Evolutionary conservation across 2,888 invertebrate species (phyloP).

Genomic region (Scaptodrosophila latifasciaeformis): DNA sequence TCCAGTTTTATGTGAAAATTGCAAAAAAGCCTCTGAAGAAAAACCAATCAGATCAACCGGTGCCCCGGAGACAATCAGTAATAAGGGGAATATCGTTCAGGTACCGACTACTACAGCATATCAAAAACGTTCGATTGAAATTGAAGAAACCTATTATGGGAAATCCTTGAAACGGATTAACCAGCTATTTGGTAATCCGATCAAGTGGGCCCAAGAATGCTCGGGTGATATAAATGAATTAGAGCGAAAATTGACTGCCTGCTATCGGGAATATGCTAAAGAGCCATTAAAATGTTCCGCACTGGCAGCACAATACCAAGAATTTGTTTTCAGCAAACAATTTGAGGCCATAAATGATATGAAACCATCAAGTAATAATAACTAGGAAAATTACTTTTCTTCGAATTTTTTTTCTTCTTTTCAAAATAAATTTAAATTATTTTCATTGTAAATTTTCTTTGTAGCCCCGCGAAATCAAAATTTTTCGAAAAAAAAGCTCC

Average conservation of each 20-base stretch:
- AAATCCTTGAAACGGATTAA: conserved; percentile 43
- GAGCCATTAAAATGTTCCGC: conserved; percentile 42
- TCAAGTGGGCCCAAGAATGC: conserved; percentile 39
- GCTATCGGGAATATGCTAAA: conserved; percentile 37
- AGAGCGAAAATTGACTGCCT: conserved; percentile 36
- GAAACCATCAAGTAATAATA: too few species aligned
- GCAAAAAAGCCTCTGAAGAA: background rate
- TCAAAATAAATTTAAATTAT: too few species aligned
- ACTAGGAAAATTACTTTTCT: too few species aligned
- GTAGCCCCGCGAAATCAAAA: too few species aligned
- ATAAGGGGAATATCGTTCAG: conserved; percentile 5
- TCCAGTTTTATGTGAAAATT: conserved; percentile 22
- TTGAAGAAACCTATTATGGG: conserved; percentile 44
- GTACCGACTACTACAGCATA: conserved; percentile 5
- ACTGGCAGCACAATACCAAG: conserved; percentile 47
- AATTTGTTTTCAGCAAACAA: conserved; percentile 46
- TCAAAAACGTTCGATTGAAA: conserved; percentile 32
- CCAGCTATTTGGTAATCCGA: conserved; percentile 33
- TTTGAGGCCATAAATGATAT: conserved; percentile 18
- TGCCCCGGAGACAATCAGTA: background rate
- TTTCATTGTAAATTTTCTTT: too few species aligned
- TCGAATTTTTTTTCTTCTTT: too few species aligned
- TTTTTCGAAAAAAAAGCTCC: too few species aligned
- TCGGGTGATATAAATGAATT: conserved; percentile 34
- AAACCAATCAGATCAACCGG: background rate